phyloP scores from a whole-genome alignment of 2,113 vertebrate genomes.

The Anseranas semipalmata region DNA sequence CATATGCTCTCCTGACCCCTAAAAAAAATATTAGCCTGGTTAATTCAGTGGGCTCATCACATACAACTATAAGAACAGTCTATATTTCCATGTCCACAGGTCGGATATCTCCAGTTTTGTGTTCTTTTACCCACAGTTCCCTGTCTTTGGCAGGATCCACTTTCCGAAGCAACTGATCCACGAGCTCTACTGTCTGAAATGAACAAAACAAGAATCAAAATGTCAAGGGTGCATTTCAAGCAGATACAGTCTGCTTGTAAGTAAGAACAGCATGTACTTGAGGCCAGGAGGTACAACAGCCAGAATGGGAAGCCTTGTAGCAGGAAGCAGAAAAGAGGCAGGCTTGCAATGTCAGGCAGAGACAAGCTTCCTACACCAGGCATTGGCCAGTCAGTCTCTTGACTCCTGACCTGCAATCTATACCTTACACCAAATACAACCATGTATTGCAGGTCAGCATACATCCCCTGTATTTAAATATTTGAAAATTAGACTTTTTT shows the following conservation, averaged over 20 bases:
- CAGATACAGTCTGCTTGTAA: not conserved
- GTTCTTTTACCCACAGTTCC: conserved; percentile 95
- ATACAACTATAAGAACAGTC: conserved; percentile 20
- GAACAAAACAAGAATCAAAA: conserved; percentile 47
- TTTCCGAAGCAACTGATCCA: conserved; percentile 94
- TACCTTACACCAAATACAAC: not conserved
- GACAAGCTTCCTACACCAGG: not conserved
- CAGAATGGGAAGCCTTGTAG: not conserved
- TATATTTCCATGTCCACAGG: conserved; percentile 96
- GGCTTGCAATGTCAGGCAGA: not conserved
- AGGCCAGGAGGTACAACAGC: not conserved
- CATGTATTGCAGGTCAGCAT: not conserved
- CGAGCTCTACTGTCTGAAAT: conserved; percentile 92
- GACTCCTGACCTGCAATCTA: not conserved
- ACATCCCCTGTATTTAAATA: accelerated
- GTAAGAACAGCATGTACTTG: accelerated
- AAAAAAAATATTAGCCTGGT: conserved; percentile 23
- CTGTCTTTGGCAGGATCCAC: conserved; percentile 94
- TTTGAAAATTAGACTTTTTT: not conserved
- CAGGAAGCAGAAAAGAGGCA: not conserved
- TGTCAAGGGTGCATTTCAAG: not conserved
- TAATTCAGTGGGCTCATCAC: conserved; percentile 34
- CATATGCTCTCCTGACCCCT: conserved; percentile 32
- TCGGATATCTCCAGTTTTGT: conserved; percentile 93
- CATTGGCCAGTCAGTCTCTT: not conserved